A percentile compares a stretch with the other conserved stretches of the same genome.
These are phyloP conservation scores for Sarcophilus harrisii DNA, from an alignment of 2,797 vertebrate genomes.

Conservation along the genomic window DNA sequence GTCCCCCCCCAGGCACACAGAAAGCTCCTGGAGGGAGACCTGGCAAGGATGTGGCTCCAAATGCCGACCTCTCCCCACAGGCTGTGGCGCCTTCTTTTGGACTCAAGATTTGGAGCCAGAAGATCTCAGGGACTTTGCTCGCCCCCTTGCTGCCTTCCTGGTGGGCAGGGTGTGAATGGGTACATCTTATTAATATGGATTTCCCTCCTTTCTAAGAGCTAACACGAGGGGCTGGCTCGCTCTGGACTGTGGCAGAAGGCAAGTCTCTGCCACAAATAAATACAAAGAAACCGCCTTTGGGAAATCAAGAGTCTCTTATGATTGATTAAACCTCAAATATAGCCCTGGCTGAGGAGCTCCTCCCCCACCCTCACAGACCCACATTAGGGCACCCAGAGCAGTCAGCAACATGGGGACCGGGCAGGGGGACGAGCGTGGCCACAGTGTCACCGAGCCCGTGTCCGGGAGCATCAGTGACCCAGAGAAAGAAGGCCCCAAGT, in stretches of 20 bases:
- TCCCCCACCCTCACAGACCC: conserved; percentile 41
- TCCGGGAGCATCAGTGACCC: conserved; percentile 48
- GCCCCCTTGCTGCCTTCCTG: neutral
- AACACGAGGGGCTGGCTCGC: neutral
- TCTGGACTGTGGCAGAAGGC: neutral
- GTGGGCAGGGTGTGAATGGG: neutral
- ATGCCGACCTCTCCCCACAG: neutral
- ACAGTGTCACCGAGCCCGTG: neutral
- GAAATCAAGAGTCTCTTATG: conserved; percentile 64
- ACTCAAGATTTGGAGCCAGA: neutral
- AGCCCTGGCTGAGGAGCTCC: conserved; percentile 56
- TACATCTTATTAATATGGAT: neutral
- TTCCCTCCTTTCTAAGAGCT: neutral
- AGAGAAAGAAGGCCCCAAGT: conserved; percentile 67
- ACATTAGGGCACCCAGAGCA: conserved; percentile 42
- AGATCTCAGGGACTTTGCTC: neutral
- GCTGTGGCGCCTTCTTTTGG: neutral
- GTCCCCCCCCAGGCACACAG: neutral
- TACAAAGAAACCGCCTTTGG: conserved; percentile 43
- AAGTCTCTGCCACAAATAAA: conserved; percentile 33
- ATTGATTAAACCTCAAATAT: conserved; percentile 47
- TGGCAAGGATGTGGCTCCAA: neutral
- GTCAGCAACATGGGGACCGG: neutral
- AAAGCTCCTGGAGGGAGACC: neutral
- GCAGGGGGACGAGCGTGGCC: neutral